Evolutionary conservation across 2,797 vertebrate genomes (phyloP).

Genomic region (Psittacula derbiana): DNA sequence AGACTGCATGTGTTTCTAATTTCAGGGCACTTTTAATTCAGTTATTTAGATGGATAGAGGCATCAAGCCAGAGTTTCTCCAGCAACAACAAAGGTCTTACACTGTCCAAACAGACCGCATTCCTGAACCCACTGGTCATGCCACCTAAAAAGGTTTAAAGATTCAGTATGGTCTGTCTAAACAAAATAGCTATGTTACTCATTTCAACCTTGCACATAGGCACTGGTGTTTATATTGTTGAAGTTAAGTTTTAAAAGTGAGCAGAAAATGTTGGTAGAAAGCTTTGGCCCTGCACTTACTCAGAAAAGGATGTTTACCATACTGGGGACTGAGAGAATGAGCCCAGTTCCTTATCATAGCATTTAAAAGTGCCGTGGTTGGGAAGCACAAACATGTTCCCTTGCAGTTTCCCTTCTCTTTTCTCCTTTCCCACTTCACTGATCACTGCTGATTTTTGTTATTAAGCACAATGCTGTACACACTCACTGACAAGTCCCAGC

Average conservation of each 20-base stretch:
- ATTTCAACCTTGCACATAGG: neutral
- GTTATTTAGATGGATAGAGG: conserved; percentile 68
- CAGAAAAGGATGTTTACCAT: neutral
- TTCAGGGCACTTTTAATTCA: conserved; percentile 65
- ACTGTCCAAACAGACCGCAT: conserved; percentile 68
- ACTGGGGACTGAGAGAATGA: neutral
- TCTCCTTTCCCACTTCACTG: neutral
- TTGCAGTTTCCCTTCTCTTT: neutral
- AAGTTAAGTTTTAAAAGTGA: conserved; percentile 18
- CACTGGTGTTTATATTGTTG: conserved; percentile 35
- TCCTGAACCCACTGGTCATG: conserved; percentile 55
- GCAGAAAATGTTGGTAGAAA: conserved; percentile 35
- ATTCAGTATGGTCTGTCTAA: conserved; percentile 34
- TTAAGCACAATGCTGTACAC: neutral
- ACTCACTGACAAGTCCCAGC: neutral
- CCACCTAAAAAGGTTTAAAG: conserved; percentile 58
- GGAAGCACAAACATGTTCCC: neutral
- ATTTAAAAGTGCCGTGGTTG: neutral
- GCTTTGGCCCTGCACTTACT: neutral
- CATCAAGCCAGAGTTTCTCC: conserved; percentile 72
- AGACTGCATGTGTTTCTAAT: conserved; percentile 72
- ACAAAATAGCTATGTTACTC: conserved; percentile 17
- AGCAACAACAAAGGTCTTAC: conserved; percentile 65
- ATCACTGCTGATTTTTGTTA: neutral
- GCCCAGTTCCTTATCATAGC: neutral